Conservation (phyloP, 2,113 vertebrate species). For the Phocoena phocoena region DNA sequence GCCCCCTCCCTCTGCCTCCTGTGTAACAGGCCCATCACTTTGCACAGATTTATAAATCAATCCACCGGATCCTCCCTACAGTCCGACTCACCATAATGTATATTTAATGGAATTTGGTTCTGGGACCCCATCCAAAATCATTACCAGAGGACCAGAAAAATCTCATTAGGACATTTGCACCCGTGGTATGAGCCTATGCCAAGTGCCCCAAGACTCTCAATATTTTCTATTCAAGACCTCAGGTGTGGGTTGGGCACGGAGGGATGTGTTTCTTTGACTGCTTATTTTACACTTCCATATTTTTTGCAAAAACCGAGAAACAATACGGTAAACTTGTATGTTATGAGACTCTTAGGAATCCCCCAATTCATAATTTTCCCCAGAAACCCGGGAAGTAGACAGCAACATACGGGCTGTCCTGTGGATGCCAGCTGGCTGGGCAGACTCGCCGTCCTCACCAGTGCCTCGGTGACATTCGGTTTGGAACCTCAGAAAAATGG, state of each 20-base stretch:
- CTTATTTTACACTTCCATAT: neutral
- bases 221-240: neutral
- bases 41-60: conserved; percentile 23
- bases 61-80: neutral
- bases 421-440: neutral
- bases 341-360: neutral
- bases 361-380: neutral
- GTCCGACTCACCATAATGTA: neutral
- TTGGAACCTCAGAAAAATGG: neutral
- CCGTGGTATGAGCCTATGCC: fast-evolving
- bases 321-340: neutral
- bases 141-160: conserved; percentile 6
- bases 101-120: conserved; percentile 36
- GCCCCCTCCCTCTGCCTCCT: neutral
- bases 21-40: neutral
- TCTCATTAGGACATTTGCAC: neutral
- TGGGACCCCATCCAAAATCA: conserved; percentile 29
- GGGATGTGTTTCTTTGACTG: too few species aligned
- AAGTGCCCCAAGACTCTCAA: neutral
- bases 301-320: neutral
- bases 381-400: neutral
- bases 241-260: neutral
- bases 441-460: neutral
- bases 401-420: neutral
- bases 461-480: neutral